Conservation (phyloP, 2,888 invertebrate species). For the Sinodicranocentrus sp. region DNA sequence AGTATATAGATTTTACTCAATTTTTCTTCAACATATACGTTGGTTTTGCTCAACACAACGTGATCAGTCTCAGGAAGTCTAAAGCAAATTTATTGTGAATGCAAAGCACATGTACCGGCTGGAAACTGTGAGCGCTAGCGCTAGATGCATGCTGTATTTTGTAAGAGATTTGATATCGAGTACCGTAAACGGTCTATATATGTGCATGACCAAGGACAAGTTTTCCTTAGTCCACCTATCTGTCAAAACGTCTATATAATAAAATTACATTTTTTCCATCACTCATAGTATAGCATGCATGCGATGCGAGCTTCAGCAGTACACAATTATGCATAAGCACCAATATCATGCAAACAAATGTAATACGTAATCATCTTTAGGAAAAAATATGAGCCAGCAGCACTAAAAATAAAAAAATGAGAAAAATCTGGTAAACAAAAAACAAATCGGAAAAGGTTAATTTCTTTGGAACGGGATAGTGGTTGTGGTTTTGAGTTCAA, state of each 20-base stretch:
- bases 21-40: neutral
- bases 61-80: neutral
- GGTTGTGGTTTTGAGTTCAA: no score
- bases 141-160: neutral
- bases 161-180: neutral
- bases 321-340: no score
- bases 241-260: conserved; percentile 3
- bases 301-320: no score
- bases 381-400: no score
- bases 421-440: no score
- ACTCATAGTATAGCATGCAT: no score
- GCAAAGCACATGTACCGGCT: neutral
- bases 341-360: no score
- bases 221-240: neutral
- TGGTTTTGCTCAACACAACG: neutral
- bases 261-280: no score
- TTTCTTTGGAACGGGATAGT: no score
- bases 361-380: no score
- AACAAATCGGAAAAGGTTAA: no score
- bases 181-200: neutral
- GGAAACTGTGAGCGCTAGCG: neutral
- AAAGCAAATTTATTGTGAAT: neutral
- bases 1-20: neutral
- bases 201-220: conserved; percentile 21
- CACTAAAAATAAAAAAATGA: no score